Conservation (phyloP, 2,888 invertebrate species). For the Proisotoma minuta region DNA sequence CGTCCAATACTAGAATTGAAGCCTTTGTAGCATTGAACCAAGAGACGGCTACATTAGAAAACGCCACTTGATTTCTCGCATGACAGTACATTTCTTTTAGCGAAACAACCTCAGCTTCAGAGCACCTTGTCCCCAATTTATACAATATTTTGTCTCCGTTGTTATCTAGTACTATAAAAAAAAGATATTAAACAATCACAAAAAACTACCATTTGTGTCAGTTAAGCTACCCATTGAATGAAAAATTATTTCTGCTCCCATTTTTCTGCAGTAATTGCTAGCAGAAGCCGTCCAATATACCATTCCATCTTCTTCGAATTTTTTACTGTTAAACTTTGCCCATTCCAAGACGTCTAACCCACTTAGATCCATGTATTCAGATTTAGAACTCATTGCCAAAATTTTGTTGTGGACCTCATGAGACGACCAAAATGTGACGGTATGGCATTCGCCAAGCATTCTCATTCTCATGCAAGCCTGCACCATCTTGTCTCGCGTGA, state of each 20-base stretch:
- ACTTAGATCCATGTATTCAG: background rate
- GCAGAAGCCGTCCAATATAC: conserved; percentile 35
- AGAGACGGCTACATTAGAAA: background rate
- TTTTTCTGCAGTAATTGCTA: conserved; percentile 25
- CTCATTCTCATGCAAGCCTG: conserved; percentile 42
- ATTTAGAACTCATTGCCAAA: background rate
- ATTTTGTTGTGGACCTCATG: conserved; percentile 29
- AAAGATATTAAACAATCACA: too few species aligned
- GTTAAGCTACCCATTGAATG: too few species aligned
- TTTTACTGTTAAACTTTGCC: conserved; percentile 26
- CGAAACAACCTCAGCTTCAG: background rate
- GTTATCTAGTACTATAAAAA: background rate
- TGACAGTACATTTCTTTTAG: background rate
- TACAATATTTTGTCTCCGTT: too few species aligned
- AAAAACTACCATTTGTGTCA: too few species aligned
- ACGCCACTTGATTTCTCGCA: background rate
- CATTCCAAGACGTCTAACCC: conserved; percentile 32
- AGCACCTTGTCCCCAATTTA: conserved; percentile 3
- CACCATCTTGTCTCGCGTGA: conserved; percentile 37
- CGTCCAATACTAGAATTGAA: conserved; percentile 10
- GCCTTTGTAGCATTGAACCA: background rate
- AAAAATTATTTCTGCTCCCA: conserved; percentile 26
- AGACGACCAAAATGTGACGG: conserved; percentile 32
- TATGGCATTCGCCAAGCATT: conserved; percentile 29
- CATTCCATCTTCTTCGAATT: conserved; percentile 30